Percentiles rank a stretch among this genome's conserved stretches.
Conservation (phyloP, 2,113 vertebrate species). For the Solenodon paradoxus region DNA sequence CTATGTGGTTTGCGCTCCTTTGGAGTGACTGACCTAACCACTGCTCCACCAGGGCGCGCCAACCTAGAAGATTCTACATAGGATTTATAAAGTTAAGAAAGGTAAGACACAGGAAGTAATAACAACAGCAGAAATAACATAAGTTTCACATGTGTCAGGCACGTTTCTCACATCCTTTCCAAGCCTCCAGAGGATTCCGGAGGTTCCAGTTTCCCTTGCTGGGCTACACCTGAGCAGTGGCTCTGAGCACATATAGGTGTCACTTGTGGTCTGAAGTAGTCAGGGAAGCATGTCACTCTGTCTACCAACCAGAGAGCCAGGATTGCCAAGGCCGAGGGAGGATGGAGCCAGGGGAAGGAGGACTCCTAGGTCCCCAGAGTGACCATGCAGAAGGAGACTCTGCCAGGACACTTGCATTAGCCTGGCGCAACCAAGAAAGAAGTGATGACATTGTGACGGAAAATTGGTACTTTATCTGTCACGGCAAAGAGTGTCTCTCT, state of each 20-base stretch:
- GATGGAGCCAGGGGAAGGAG: background rate
- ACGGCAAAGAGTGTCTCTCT: too few species aligned
- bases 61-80: too few species aligned
- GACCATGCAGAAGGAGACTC: background rate
- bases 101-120: too few species aligned
- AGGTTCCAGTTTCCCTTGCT: too few species aligned
- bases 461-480: background rate
- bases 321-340: background rate
- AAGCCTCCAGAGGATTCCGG: background rate
- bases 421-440: background rate
- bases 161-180: background rate
- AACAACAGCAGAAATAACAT: too few species aligned
- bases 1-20: too few species aligned
- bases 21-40: too few species aligned
- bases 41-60: too few species aligned
- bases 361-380: background rate
- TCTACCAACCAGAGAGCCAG: background rate
- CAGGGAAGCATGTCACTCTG: background rate
- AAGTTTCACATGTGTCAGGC: accelerated
- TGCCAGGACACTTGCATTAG: too few species aligned
- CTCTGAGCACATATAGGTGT: background rate
- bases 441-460: too few species aligned
- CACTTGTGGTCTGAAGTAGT: background rate
- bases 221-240: too few species aligned
- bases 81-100: background rate